Conservation (phyloP, 23 tunicate species). For the Halocynthia aurantium region DNA sequence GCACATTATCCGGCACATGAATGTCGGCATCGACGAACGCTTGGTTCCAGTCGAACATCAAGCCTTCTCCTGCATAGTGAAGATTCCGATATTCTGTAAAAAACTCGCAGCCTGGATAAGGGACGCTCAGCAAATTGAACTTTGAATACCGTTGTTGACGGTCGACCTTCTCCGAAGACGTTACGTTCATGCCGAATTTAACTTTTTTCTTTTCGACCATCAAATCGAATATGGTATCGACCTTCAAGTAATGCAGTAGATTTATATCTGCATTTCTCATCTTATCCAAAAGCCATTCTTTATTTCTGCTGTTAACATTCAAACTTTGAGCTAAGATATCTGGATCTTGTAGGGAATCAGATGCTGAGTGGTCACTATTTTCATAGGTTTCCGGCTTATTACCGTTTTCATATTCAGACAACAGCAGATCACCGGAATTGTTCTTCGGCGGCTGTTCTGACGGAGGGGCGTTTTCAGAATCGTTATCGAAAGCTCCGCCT, state of each 20-base stretch:
- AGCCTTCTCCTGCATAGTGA: constrained; percentile 42
- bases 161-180: constrained; percentile 90
- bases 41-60: constrained; percentile 73
- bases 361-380: constrained; percentile 38
- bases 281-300: constrained; percentile 83
- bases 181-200: constrained; percentile 72
- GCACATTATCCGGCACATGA: constrained; percentile 45
- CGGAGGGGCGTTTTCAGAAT: background rate
- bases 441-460: background rate
- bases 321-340: constrained; percentile 1
- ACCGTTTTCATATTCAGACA: background rate
- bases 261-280: constrained; percentile 75
- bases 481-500: constrained; percentile 4
- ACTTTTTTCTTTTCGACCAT: constrained; percentile 92
- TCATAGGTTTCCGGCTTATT: background rate
- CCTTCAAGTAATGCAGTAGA: constrained; percentile 43
- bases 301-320: too few species aligned
- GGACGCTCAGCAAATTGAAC: constrained; percentile 63
- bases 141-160: constrained; percentile 32
- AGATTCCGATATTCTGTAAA: constrained; percentile 62
- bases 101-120: constrained; percentile 94
- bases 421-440: too few species aligned
- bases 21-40: constrained; percentile 66
- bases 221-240: constrained; percentile 71
- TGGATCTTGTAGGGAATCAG: constrained; percentile 15